A percentile compares a stretch with the other conserved stretches of the same genome.
These are phyloP conservation scores for Carassius auratus DNA, from an alignment of 2,113 vertebrate genomes.

Conservation along the genomic window DNA sequence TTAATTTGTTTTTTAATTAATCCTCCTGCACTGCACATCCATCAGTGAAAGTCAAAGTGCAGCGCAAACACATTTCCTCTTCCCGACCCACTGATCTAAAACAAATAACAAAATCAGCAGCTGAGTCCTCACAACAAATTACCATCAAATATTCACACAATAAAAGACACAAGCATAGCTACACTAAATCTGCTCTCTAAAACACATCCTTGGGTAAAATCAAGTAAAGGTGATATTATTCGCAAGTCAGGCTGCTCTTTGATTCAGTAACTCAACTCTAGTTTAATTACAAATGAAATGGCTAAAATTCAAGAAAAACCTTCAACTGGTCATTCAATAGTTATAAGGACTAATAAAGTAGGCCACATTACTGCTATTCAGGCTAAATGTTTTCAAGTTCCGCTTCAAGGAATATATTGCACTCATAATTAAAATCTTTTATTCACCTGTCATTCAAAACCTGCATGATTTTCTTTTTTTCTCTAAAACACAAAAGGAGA, in stretches of 20 bases:
- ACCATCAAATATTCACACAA: slow-evolving; percentile 29
- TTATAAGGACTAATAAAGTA: neutral
- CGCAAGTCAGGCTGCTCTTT: neutral
- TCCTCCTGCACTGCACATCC: slow-evolving; percentile 27
- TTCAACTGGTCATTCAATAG: neutral
- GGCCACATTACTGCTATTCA: neutral
- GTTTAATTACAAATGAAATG: slow-evolving; percentile 4
- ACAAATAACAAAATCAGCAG: slow-evolving; percentile 58
- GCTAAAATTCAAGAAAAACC: neutral
- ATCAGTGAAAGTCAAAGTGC: slow-evolving; percentile 39
- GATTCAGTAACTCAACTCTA: neutral
- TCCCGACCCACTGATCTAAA: slow-evolving; percentile 54
- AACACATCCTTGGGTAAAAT: slow-evolving; percentile 30
- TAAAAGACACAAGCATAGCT: slow-evolving; percentile 41
- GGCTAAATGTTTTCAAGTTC: neutral
- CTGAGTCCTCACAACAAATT: slow-evolving; percentile 45
- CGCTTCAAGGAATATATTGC: neutral
- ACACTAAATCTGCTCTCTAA: slow-evolving; percentile 33
- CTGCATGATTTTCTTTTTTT: neutral
- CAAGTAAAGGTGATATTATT: neutral
- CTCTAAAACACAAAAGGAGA: neutral
- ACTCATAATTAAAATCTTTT: neutral
- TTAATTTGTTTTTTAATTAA: slow-evolving; percentile 57
- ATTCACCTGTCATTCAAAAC: slow-evolving; percentile 9
- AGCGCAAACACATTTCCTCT: slow-evolving; percentile 45